Evolutionary conservation across 2,888 invertebrate genomes (phyloP).

Genomic region (Odiellus spinosus): DNA sequence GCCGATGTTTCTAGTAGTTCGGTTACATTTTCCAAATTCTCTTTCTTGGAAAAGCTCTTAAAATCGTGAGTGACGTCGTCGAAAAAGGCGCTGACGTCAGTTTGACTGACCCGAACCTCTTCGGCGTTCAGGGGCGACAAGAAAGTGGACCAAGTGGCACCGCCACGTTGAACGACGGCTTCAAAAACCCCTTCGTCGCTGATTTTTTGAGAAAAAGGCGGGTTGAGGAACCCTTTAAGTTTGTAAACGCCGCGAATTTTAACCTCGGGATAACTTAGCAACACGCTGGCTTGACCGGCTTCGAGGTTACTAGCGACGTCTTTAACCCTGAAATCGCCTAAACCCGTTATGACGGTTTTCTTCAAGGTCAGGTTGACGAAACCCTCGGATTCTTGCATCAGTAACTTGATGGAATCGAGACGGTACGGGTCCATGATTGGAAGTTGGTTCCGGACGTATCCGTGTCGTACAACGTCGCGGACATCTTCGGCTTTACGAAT

Average conservation of each 20-base stretch:
- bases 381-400: constrained; percentile 11
- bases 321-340: constrained; percentile 10
- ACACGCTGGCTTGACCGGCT: constrained; percentile 6
- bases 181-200: constrained; percentile 12
- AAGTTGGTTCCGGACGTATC: too few relatives aligned
- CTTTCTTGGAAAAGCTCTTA: constrained; percentile 5
- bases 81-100: background rate
- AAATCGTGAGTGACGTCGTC: constrained; percentile 3
- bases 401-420: constrained; percentile 9
- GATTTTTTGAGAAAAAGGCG: constrained; percentile 9
- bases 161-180: constrained; percentile 5
- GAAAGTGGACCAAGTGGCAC: constrained; percentile 12
- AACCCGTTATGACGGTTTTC: constrained; percentile 9
- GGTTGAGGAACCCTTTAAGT: constrained; percentile 13
- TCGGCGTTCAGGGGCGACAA: background rate
- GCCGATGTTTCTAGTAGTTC: constrained; percentile 9
- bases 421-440: constrained; percentile 9
- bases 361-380: constrained; percentile 12
- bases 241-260: constrained; percentile 8
- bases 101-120: background rate
- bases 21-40: constrained; percentile 2
- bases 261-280: constrained; percentile 9
- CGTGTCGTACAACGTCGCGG: too few relatives aligned
- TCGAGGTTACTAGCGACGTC: constrained; percentile 13
- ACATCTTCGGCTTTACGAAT: too few relatives aligned